These are phyloP conservation scores for Drosophila ananassae DNA, from an alignment of 1,140 invertebrate genomes.

Conservation along the genomic window DNA sequence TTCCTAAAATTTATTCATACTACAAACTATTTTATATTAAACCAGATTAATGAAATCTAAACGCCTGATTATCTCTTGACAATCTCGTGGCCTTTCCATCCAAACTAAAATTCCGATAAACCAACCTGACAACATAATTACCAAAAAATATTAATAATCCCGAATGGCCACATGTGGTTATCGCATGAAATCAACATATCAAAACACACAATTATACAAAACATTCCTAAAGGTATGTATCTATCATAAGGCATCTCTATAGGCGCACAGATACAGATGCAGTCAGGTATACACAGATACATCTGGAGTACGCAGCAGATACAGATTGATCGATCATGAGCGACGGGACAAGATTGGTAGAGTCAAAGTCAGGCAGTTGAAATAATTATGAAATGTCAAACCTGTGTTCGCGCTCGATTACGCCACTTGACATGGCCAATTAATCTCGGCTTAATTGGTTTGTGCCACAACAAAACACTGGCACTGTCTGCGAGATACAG, in stretches of 20 bases:
- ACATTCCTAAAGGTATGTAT: constrained; percentile 31
- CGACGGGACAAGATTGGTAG: constrained; percentile 42
- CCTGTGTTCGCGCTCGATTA: constrained; percentile 82
- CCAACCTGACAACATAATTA: constrained; percentile 67
- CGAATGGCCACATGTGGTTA: constrained; percentile 44
- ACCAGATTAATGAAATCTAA: not conserved
- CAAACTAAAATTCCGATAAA: constrained; percentile 2
- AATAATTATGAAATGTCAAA: constrained; percentile 83
- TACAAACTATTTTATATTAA: not conserved
- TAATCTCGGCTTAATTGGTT: constrained; percentile 82
- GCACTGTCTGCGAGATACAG: constrained; percentile 22
- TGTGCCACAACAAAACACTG: constrained; percentile 69
- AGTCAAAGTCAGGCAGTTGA: constrained; percentile 61
- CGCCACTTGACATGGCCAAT: constrained; percentile 82
- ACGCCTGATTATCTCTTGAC: not conserved
- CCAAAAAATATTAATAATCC: constrained; percentile 55
- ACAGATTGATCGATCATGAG: constrained; percentile 73
- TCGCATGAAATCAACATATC: constrained; percentile 71
- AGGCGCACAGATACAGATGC: constrained; percentile 20
- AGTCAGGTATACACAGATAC: not conserved
- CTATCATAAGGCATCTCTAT: constrained; percentile 48
- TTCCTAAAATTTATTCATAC: not conserved
- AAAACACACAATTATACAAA: constrained; percentile 65
- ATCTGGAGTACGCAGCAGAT: constrained; percentile 14
- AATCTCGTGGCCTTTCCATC: constrained; percentile 9